Evolutionary conservation across 2,797 vertebrate genomes (phyloP), one percentile per base, ranked within the genome.

Genomic region (Notolabrus celidotus): DNA sequence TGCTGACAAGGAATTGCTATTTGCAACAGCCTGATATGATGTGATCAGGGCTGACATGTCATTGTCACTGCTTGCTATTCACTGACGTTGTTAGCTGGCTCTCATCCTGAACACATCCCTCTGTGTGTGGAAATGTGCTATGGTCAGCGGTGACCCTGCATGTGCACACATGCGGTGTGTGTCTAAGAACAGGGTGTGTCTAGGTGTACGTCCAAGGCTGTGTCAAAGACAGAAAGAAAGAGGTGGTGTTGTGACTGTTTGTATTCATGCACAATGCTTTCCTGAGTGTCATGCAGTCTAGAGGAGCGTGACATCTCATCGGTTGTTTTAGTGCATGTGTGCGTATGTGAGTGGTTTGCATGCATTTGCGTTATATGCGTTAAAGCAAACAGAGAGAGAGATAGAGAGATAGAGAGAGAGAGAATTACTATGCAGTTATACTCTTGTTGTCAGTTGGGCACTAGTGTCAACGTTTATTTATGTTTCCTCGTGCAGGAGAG

Each of bases 41-140:
- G 58, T 80, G 77, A 87, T 85, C 10, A 25, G 54, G 33, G 69
- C 53, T 74, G 79, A 86, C 81, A 70, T 70, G 68, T 77, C 80
- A 74, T 77, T 83, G 67, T 82, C 75, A 69, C 52, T 10, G 27
- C 60, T 55, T 5, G 7, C 71, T 71, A 60, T 82, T 80, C 82
- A 75, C 66, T 66, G 63, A 71, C 76, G 54, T 50, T 16, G 55
- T 74, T 51, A 45, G 55, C 76, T 70, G 71, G 68, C 77, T 84
- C 54, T 29, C 25, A 63, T 67, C 66, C 66, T 3, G 7, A 76
- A 66, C 58, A 33, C 63, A 19, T 49, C 45, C 1, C 64, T 59
- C 50, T 86, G 80, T 85, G 85, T 76, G 67, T 84, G 78, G 70
- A 72, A 71, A 43, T 60, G 42, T 62, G 76, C 72, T 45, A 29